Conservation (phyloP, 2,797 vertebrate genomes). For the Alectoris magna region DNA sequence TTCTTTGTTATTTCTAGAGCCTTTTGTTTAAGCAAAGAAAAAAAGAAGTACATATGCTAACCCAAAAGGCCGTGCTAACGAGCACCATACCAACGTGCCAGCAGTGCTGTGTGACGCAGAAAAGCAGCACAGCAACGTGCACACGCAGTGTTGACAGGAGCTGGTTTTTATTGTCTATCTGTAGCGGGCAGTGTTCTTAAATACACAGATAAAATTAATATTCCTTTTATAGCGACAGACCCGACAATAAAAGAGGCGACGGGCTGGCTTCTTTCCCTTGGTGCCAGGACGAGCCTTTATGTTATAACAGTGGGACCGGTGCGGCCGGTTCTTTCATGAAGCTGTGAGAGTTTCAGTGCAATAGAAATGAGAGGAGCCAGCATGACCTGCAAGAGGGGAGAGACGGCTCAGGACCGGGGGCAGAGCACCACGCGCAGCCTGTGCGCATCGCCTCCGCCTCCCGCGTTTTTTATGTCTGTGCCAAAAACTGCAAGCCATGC, state of each 20-base stretch:
- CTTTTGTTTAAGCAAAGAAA: neutral
- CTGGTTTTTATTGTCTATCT: constrained; percentile 40
- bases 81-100: neutral
- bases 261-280: neutral
- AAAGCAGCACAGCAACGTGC: neutral
- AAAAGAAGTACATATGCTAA: neutral
- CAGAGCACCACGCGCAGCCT: rapidly evolving
- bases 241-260: neutral
- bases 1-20: neutral
- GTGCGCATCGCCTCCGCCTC: rapidly evolving
- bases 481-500: neutral
- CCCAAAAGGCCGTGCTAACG: neutral
- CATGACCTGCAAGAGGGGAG: constrained; percentile 87
- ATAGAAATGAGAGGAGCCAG: constrained; percentile 94
- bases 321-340: constrained; percentile 91
- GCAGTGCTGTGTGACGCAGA: neutral
- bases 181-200: constrained; percentile 46
- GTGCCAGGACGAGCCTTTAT: constrained; percentile 70
- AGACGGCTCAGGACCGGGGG: neutral
- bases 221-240: neutral
- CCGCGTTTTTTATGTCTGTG: neutral
- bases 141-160: neutral
- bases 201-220: neutral
- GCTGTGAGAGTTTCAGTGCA: constrained; percentile 92
- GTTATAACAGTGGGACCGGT: constrained; percentile 94